phyloP scores from a whole-genome alignment of 2,888 invertebrate species.

The Bibio marci region DNA sequence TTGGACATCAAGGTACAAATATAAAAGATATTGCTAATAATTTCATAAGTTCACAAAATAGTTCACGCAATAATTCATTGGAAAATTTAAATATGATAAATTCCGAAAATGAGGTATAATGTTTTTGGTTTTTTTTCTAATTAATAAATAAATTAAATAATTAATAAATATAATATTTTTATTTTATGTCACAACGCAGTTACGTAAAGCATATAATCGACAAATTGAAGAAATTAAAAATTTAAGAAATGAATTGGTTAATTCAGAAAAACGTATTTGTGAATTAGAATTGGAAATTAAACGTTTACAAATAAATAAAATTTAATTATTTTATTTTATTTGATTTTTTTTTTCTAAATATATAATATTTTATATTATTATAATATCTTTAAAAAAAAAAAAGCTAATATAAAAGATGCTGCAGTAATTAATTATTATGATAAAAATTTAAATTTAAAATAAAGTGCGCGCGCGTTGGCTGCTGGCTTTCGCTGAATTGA shows the following conservation, averaged over 20 bases:
- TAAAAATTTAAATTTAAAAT: too few relatives aligned
- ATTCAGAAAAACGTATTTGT: slow-evolving; percentile 61
- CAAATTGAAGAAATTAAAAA: slow-evolving; percentile 66
- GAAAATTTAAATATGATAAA: slow-evolving; percentile 11
- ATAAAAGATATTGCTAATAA: slow-evolving; percentile 16
- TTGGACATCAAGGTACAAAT: slow-evolving; percentile 40
- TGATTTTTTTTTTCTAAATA: too few relatives aligned
- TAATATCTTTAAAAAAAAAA: too few relatives aligned
- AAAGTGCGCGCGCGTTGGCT: too few relatives aligned
- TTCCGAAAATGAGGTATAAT: slow-evolving; percentile 13
- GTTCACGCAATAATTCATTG: slow-evolving; percentile 10
- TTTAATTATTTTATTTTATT: too few relatives aligned
- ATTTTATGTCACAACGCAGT: slow-evolving; percentile 29
- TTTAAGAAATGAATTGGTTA: slow-evolving; percentile 56
- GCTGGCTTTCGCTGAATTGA: too few relatives aligned
- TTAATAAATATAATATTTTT: background rate
- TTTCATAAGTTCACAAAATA: slow-evolving; percentile 8
- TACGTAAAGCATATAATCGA: slow-evolving; percentile 56
- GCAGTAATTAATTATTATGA: too few relatives aligned
- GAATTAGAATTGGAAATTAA: slow-evolving; percentile 64
- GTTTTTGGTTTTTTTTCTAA: too few relatives aligned
- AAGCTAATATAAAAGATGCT: background rate
- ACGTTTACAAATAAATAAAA: slow-evolving; percentile 7
- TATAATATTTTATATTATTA: too few relatives aligned
- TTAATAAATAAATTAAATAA: too few relatives aligned